These are phyloP conservation scores for Hydrophis major DNA, from an alignment of 2,797 vertebrate species.

Conservation along the genomic window DNA sequence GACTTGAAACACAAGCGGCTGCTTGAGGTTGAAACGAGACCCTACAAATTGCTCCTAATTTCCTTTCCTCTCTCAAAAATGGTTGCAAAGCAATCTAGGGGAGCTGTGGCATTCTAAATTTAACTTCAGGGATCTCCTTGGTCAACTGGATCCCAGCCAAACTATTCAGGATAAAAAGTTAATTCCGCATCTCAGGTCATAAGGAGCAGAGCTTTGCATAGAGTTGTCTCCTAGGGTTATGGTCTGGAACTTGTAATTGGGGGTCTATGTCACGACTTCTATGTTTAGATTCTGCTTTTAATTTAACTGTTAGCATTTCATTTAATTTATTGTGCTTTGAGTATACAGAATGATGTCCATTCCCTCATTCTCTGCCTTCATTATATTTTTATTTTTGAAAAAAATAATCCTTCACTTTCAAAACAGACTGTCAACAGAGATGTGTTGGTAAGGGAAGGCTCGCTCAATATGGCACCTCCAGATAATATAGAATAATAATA, in stretches of 20 bases:
- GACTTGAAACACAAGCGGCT: background rate
- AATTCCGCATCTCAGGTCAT: background rate
- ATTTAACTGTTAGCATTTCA: background rate
- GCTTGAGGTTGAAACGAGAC: background rate
- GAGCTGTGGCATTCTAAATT: background rate
- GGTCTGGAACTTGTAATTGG: background rate
- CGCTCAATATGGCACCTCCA: conserved; percentile 64
- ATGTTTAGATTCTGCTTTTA: background rate
- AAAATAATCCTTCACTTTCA: conserved; percentile 40
- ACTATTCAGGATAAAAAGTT: too few relatives aligned
- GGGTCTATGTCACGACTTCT: background rate
- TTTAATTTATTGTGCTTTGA: background rate
- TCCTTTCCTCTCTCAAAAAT: background rate
- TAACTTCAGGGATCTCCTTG: background rate
- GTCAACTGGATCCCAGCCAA: background rate
- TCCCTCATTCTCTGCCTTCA: background rate
- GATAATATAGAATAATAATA: conserved; percentile 62
- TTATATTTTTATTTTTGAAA: background rate
- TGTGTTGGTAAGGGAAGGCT: conserved; percentile 54
- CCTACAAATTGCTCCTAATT: background rate
- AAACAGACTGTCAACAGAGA: conserved; percentile 48
- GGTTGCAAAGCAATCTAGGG: background rate
- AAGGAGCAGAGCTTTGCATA: background rate
- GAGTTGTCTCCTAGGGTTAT: background rate
- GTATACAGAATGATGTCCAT: background rate